phyloP scores from a whole-genome alignment of 37 sponge, comb jelly and placozoan genomes.

The Ephydatia muelleri region DNA sequence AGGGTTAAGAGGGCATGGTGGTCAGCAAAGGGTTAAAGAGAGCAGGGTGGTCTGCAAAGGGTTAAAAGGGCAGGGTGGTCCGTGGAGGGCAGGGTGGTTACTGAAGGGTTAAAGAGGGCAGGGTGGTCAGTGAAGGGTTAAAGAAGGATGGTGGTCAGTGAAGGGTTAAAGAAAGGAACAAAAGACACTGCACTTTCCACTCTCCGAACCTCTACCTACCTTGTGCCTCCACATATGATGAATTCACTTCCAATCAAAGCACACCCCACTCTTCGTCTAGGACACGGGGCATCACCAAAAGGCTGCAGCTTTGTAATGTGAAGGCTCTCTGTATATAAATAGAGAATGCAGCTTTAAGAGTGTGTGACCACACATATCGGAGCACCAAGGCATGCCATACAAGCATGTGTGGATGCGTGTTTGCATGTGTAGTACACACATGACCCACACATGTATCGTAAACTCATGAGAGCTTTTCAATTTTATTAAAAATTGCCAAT shows the following conservation, averaged over 20 bases:
- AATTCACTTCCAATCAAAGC: slow-evolving; percentile 49
- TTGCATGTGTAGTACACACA: no score
- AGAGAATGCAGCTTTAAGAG: no score
- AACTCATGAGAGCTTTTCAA: no score
- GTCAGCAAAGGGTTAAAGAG: neutral
- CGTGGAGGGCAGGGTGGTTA: neutral
- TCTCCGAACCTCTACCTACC: slow-evolving; percentile 13
- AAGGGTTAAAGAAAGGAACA: neutral
- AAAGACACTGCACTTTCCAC: neutral
- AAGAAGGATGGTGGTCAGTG: no score
- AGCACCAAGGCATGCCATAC: no score
- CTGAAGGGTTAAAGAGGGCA: no score
- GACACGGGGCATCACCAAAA: slow-evolving; percentile 51
- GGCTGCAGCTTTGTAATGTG: slow-evolving; percentile 53
- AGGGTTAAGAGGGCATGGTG: neutral
- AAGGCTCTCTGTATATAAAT: slow-evolving; percentile 2
- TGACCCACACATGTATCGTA: no score
- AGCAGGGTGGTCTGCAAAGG: neutral
- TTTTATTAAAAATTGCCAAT: no score
- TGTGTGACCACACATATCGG: no score
- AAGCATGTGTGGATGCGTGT: no score
- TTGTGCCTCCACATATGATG: slow-evolving; percentile 70
- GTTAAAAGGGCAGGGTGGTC: neutral
- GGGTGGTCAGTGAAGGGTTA: neutral
- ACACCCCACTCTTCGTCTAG: slow-evolving; percentile 58